Evolutionary conservation across 2,113 vertebrate genomes (phyloP).

Genomic region (Callospermophilus lateralis): DNA sequence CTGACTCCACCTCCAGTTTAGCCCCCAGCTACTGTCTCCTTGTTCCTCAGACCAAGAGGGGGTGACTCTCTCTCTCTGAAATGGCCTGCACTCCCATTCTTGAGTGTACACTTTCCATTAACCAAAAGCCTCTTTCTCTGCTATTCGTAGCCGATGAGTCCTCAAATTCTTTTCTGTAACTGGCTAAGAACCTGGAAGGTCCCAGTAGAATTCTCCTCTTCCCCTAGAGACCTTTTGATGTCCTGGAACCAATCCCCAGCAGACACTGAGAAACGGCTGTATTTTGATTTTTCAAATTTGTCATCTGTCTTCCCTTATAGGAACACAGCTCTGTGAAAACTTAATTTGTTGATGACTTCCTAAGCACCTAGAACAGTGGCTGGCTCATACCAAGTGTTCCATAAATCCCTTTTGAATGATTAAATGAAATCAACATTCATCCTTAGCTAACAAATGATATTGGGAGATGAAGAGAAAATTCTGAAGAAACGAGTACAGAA

Average conservation of each 20-base stretch:
- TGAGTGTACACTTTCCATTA: not conserved
- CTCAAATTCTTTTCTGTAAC: not conserved
- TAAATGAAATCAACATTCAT: constrained; percentile 20
- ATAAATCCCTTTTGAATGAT: constrained; percentile 19
- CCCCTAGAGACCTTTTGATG: not conserved
- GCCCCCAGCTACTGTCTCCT: not conserved
- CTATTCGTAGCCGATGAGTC: not conserved
- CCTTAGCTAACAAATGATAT: not conserved
- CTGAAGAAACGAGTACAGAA: not conserved
- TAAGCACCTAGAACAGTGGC: not conserved
- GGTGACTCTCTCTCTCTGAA: not conserved
- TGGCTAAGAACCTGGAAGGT: not conserved
- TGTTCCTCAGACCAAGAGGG: not conserved
- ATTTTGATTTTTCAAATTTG: not conserved
- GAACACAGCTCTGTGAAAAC: not conserved
- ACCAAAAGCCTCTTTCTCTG: not conserved
- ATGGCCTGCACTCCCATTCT: not conserved
- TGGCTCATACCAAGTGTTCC: not conserved
- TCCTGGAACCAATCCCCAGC: not conserved
- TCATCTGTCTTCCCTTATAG: not conserved
- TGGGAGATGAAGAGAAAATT: not conserved
- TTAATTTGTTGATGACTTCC: constrained; percentile 17
- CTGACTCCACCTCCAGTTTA: not conserved
- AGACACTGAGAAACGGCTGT: not conserved
- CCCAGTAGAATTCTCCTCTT: not conserved